Evolutionary conservation across 2,888 invertebrate genomes (phyloP).

Genomic region (Ornithoptera priamus): DNA sequence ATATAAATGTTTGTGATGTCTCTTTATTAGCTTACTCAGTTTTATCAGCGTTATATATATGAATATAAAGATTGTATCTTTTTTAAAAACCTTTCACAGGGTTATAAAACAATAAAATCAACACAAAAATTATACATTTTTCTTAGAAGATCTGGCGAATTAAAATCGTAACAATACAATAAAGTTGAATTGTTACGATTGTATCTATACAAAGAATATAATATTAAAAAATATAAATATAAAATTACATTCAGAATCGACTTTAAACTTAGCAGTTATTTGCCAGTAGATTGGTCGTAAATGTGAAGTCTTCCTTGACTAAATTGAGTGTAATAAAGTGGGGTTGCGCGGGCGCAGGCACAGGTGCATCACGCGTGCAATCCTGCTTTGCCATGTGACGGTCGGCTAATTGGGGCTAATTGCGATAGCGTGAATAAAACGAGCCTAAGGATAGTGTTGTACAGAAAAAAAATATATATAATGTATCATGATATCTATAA

Average conservation of each 20-base stretch:
- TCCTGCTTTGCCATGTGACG: slow-evolving; percentile 39
- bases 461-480: background rate
- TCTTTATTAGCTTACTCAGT: too few relatives aligned
- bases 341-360: slow-evolving; percentile 52
- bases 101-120: background rate
- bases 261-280: slow-evolving; percentile 58
- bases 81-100: too few relatives aligned
- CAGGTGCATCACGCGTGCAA: slow-evolving; percentile 69
- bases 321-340: slow-evolving; percentile 72
- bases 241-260: background rate
- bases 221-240: background rate
- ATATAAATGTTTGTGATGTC: too few relatives aligned
- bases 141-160: background rate
- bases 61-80: too few relatives aligned
- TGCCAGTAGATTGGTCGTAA: slow-evolving; percentile 65
- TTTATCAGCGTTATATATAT: too few relatives aligned
- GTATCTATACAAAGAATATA: too few relatives aligned
- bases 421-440: slow-evolving; percentile 47
- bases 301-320: slow-evolving; percentile 65
- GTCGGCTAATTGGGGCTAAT: slow-evolving; percentile 58
- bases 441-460: slow-evolving; percentile 15
- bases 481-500: background rate
- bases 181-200: background rate
- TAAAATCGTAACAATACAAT: background rate
- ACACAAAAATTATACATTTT: background rate